A percentile compares a stretch with the other conserved stretches of the same genome.
Evolutionary conservation across 2,888 invertebrate species (phyloP).

Genomic region (Himalopsyche kuldschensis): DNA sequence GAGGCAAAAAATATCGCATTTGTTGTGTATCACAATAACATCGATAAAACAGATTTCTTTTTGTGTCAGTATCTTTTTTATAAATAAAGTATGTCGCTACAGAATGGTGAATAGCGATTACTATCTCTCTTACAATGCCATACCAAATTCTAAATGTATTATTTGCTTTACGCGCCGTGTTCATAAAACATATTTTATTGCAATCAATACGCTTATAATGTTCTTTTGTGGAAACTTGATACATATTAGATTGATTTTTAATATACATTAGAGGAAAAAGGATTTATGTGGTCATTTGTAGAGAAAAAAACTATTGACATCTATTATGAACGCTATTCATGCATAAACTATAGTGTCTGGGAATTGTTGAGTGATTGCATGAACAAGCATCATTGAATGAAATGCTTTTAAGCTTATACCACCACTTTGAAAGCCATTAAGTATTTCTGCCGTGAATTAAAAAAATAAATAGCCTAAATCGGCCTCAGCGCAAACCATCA

Average conservation of each 20-base stretch:
- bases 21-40: not conserved
- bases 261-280: not conserved
- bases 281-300: not conserved
- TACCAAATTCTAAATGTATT: not conserved
- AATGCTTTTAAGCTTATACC: not conserved
- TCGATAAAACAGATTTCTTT: not conserved
- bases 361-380: not conserved
- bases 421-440: not conserved
- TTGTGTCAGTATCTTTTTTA: not conserved
- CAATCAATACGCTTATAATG: not conserved
- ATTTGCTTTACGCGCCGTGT: not conserved
- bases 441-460: not conserved
- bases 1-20: too few species aligned
- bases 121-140: not conserved
- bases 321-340: not conserved
- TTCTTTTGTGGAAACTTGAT: not conserved
- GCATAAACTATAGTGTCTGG: not conserved
- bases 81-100: not conserved
- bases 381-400: not conserved
- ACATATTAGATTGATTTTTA: not conserved
- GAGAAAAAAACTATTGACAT: not conserved
- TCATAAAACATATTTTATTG: not conserved
- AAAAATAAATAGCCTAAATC: not conserved
- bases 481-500: too few species aligned
- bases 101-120: not conserved